Conservation (phyloP, 2,113 vertebrate species). For the Prunella fulvescens region DNA sequence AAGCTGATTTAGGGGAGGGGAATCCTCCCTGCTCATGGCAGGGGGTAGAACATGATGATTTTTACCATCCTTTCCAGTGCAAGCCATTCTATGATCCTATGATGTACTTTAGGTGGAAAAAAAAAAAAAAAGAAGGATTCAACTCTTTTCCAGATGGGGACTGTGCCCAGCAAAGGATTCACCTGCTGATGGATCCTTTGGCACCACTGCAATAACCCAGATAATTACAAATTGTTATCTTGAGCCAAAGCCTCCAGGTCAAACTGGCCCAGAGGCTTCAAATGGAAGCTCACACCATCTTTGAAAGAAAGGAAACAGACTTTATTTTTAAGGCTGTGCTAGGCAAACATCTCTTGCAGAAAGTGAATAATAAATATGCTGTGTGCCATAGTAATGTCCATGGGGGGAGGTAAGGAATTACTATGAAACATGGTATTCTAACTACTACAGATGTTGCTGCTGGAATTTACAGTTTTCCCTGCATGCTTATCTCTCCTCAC, state of each 20-base stretch:
- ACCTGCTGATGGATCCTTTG: not conserved
- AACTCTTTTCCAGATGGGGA: not conserved
- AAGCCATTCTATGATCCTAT: not conserved
- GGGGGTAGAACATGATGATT: not conserved
- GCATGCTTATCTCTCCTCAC: conserved; percentile 68
- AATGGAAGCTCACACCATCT: not conserved
- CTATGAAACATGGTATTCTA: conserved; percentile 68
- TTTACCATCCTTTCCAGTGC: not conserved
- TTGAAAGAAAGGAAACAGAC: conserved; percentile 23
- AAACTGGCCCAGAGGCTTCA: not conserved
- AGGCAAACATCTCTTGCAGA: conserved; percentile 61
- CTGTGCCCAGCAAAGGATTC: not conserved
- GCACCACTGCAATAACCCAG: not conserved
- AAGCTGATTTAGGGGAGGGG: not conserved
- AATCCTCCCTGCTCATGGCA: not conserved
- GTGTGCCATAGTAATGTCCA: conserved; percentile 41
- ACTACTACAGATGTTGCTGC: conserved; percentile 71
- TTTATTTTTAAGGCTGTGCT: conserved; percentile 57
- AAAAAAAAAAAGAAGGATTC: not conserved
- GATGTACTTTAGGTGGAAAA: not conserved
- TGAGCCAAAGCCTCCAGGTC: not conserved
- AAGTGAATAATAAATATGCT: conserved; percentile 68
- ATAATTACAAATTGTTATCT: not conserved
- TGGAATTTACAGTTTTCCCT: conserved; percentile 68
- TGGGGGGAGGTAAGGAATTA: conserved; percentile 56